Evolutionary conservation across 35 echinoderm and acorn worm species (phyloP), one percentile per base, ranked within the genome.

Genomic region (Amphiura filiformis): DNA sequence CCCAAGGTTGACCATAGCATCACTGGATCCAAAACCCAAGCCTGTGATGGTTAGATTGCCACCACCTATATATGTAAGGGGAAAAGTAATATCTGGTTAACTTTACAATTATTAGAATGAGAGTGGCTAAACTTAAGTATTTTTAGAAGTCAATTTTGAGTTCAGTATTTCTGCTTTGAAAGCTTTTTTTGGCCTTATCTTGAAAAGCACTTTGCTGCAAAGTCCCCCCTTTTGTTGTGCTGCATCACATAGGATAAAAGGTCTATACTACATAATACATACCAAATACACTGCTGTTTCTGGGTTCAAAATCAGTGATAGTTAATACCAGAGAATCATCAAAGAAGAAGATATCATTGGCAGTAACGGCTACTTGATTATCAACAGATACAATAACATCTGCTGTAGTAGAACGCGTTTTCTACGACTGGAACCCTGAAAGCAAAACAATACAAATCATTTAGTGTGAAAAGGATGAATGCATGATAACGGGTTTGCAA

Each of bases 41-140:
- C 94, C 94, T 37, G 7, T 41, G 0, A 97, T 89, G 0, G 91
- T 87, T 17, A 97, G 38, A 31, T 65, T 36, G 34, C 35, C 87
- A n/a, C 91, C 90, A 64, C 90, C 94, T 97, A 56, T 34, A 35
- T 39, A 20, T 13, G 75, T 64, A 88, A 39, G 37, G 34, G 14
- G 64, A 38, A 32, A 32, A 38, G 26, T 28, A 39, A 39, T 56
- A 26, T 13, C 76, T 41, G 39, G 36, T 9, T 23, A 35, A 31
- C 39, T 61, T 31, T 36, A 37, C 30, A 32, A n/a, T 49, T 34
- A 23, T 32, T 83, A 0, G 77, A n/a, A 42, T 37, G 56, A 23
- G 0, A 32, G n/a, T n/a, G 49, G 14, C 32, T 89, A n/a, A n/a
- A n/a, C n/a, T n/a, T n/a, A n/a, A n/a, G n/a, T n/a, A n/a, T n/a